phyloP scores from a whole-genome alignment of 2,888 invertebrate species.

The Tyria jacobaeae region DNA sequence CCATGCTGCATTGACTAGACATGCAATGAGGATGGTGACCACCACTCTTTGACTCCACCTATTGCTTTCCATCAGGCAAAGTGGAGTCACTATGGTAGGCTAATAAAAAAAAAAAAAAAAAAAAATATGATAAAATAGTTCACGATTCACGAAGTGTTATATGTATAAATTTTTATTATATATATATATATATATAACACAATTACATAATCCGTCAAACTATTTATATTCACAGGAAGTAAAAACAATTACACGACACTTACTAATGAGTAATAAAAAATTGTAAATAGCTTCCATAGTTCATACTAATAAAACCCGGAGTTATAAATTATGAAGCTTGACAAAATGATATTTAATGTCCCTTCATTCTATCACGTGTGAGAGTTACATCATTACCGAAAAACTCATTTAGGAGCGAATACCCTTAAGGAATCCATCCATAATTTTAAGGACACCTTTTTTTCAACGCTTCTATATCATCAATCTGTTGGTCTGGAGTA shows the following conservation, averaged over 20 bases:
- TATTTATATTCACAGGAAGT: conserved; percentile 62
- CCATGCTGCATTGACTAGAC: too few relatives aligned
- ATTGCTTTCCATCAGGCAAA: too few relatives aligned
- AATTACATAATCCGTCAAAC: conserved; percentile 27
- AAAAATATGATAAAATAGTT: too few relatives aligned
- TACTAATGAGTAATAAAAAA: conserved; percentile 71
- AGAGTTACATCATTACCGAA: conserved; percentile 75
- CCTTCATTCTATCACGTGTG: conserved; percentile 68
- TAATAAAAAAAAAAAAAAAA: too few relatives aligned
- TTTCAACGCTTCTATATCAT: conserved; percentile 76
- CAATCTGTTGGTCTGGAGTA: conserved; percentile 75
- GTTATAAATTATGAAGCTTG: conserved; percentile 78
- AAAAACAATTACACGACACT: conserved; percentile 65
- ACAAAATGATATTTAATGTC: conserved; percentile 84
- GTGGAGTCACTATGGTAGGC: too few relatives aligned
- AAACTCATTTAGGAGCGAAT: conserved; percentile 76
- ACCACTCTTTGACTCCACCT: too few relatives aligned
- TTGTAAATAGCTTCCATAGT: conserved; percentile 68
- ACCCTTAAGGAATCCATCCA: conserved; percentile 71
- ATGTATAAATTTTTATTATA: too few relatives aligned
- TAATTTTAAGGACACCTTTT: conserved; percentile 80
- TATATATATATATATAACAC: conserved; percentile 20
- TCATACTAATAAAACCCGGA: conserved; percentile 66
- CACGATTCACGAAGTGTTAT: too few relatives aligned
- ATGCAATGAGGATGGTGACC: too few relatives aligned